Conservation (phyloP, 2,113 vertebrate genomes). For the Cacatua alba region DNA sequence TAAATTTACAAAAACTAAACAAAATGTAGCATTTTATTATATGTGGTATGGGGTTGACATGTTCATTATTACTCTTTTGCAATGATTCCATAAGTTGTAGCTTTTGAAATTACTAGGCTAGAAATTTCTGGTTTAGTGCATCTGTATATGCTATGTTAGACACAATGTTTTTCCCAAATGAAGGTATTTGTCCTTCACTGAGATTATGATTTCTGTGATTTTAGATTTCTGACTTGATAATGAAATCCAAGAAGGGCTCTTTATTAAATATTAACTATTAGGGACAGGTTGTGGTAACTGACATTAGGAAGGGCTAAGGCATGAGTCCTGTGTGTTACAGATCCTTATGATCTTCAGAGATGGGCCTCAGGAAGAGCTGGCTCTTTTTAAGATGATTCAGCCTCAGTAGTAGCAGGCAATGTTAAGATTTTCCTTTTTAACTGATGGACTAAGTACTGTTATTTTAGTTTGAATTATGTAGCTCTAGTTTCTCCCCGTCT, state of each 20-base stretch:
- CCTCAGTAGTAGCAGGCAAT: neutral
- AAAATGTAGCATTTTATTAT: constrained; percentile 50
- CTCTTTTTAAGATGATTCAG: neutral
- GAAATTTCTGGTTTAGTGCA: neutral
- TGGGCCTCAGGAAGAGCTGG: neutral
- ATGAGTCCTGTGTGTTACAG: neutral
- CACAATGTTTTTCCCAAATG: neutral
- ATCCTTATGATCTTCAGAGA: neutral
- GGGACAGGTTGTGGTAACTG: neutral
- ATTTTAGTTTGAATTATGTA: neutral
- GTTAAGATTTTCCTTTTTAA: neutral
- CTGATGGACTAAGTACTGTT: neutral
- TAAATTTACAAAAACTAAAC: neutral
- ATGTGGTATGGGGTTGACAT: neutral
- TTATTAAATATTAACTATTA: neutral
- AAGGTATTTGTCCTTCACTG: neutral
- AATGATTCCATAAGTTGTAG: neutral
- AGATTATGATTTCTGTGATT: neutral
- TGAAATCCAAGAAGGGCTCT: neutral
- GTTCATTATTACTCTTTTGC: neutral
- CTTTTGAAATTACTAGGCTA: neutral
- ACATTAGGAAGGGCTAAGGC: neutral
- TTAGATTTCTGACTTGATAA: neutral
- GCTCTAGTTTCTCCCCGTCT: neutral
- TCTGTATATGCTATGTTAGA: neutral